Percentiles rank a stretch among this genome's conserved stretches.
Evolutionary conservation across 2,888 invertebrate species (phyloP).

Genomic region (Diarsia mendica): DNA sequence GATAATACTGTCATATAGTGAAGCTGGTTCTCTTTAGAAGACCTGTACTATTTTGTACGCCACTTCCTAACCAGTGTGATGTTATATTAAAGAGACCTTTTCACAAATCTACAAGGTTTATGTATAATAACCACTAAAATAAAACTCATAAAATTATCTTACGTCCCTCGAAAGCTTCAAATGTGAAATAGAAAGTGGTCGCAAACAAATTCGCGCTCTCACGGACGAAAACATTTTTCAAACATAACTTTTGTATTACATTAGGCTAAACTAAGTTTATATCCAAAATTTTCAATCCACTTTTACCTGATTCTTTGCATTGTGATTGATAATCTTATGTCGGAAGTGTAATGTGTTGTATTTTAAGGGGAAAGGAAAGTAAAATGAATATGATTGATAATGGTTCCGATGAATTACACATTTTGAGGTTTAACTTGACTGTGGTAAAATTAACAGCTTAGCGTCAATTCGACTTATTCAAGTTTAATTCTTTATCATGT

Average conservation of each 20-base stretch:
- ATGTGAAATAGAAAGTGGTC: conserved; percentile 29
- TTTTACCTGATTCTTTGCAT: conserved; percentile 37
- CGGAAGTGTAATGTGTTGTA: not conserved
- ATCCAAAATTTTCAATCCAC: conserved; percentile 42
- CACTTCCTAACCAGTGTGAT: no score
- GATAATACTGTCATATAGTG: no score
- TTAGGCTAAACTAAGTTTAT: conserved; percentile 45
- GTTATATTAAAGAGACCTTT: no score
- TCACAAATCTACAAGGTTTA: no score
- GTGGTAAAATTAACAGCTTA: no score
- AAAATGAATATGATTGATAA: not conserved
- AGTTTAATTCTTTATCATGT: no score
- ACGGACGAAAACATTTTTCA: conserved; percentile 47
- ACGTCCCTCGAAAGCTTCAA: conserved; percentile 8
- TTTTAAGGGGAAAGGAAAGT: not conserved
- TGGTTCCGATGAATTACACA: no score
- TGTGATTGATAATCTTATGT: conserved; percentile 43
- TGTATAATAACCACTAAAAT: not conserved
- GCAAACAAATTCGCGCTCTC: conserved; percentile 25
- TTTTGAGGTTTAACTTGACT: not conserved
- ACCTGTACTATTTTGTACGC: no score
- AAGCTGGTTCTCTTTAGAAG: no score
- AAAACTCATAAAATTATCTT: conserved; percentile 5
- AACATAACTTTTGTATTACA: conserved; percentile 55
- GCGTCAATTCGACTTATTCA: no score